Base-by-base conservation (phyloP, 2,113 vertebrate species). In the Microtus ochrogaster region DNA sequence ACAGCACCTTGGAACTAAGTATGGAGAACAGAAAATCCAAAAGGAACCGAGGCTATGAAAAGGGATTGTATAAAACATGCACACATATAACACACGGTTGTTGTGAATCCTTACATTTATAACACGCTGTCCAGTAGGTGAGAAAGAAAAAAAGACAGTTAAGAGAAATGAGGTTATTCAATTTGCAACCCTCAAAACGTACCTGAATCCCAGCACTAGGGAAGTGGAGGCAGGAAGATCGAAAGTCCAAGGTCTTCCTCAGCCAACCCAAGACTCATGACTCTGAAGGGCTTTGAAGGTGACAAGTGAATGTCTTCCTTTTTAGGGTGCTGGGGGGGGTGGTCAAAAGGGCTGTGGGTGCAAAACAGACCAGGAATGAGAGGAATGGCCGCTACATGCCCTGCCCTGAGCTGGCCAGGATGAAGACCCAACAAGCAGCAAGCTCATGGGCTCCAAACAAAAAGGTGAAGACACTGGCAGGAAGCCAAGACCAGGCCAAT, bases 401-500 rank as follows among this genome's bases (percentile, higher is more conserved):
- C 41, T 49, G n/a, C 33, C 26, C 39, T 11, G 33, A 66, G 61
- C 33, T 0, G 61, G 39, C 13, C 22, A 33, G 83, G 39, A 72
- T 77, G 10, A 3, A 85, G 61, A 77, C 24, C 65, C 72, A 70
- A 74, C 36, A 70, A 90, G n/a, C n/a, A 61, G 68, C 22, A 10
- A 63, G 44, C 39, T 26, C 63, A 61, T 12, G n/a, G 21, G 55
- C n/a, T 77, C 22, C 28, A 14, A 74, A 28, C n/a, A 74, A 58
- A n/a, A 55, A 91, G 22, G 13, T 12, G 4, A 78, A 36, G 63
- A 17, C 12, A 65, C 16, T 13, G 41, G 78, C 44, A 65, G n/a
- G 83, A 94, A 94, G 90, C 70, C 88, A 77, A 70, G 41, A 55
- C 26, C 70, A 77, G 19, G 70, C n/a, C 79, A 79, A 63, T 65